Base-by-base conservation (phyloP, 2,797 vertebrate species). In the Remorina albescens region DNA sequence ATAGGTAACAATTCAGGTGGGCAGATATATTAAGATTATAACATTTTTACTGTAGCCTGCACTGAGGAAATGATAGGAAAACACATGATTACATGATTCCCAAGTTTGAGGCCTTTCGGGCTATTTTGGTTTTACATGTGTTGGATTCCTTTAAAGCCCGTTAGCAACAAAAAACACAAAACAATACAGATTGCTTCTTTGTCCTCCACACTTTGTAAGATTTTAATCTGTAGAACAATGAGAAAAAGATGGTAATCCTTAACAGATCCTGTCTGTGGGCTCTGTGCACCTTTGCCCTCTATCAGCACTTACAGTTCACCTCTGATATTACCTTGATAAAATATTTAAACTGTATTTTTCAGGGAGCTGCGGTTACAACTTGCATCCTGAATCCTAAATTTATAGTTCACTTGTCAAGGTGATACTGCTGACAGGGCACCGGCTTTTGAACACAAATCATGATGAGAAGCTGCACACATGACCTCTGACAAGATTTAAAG, bases 281-380 rank as follows among this genome's bases (percentile, higher is more conserved):
- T 61, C 54, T 56, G 49, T 13, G 16, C 32, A 46, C 59, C 69
- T 90, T 89, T 82, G 74, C 55, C 85, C 80, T 85, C 83, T 77
- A 72, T 71, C 55, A 32, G 78, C 60, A 85, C 69, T 62, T 53
- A 71, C 54, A 11, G 62, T 56, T 69, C 37, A 73, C 62, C 76
- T 79, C 76, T 54, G 57, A 72, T 72, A 76, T 78, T 61, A 63
- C 67, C 63, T 47, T 64, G 47, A 54, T 41, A 66, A 78, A 80
- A 71, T 36, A 71, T 79, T 76, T 66, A 70, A 79, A 64, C 66
- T 66, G 6, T 61, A 26, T 51, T 83, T 76, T 63, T 76, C n/a
- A 59, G 85, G 78, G 78, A 84, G 59, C 25, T 42, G 61, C 65
- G 58, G 68, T 57, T 53, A 59, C 46, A 67, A 64, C 74, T 73